Base-by-base conservation (phyloP, 2,797 vertebrate species). In the Hypotaenidia philippensis region DNA sequence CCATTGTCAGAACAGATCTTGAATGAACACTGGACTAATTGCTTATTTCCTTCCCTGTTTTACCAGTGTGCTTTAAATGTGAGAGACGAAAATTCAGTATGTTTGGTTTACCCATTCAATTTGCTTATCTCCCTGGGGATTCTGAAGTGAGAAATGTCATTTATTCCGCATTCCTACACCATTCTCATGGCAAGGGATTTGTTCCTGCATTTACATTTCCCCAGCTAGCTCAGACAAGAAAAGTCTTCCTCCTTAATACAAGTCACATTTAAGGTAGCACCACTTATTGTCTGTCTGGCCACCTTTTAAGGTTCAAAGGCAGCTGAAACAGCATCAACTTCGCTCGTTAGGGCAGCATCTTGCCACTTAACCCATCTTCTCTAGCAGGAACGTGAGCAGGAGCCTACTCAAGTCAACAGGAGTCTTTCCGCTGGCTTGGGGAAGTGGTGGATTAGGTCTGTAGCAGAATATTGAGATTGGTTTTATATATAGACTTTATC, bases 191-290 rank as follows among this genome's bases (percentile, higher is more conserved):
- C 41, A 31, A 14, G 23, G 50, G 25, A 41, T 32, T 69, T 40
- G 29, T 32, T 40, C 52, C 23, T 38, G 11, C 17, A 34, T 80
- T 68, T 57, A 47, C 18, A 32, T 57, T 40, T 80, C 4, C 3
- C 18, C 44, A 17, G 11, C 17, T 68, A 25, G 17, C 32, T n/a
- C 15, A 59, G 19, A 20, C 52, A 74, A 18, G 36, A 91, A 94
- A 66, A 95, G 84, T 83, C 84, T 89, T 95, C 63, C 69, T 76
- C 49, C 94, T 84, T 93, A 83, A 68, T 94, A 93, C 71, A 96
- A 83, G 83, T 95, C 82, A 89, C 38, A 56, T 74, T 45, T 76
- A 79, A 96, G 91, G 87, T 92, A 91, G 64, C 70, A 85, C 88
- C 92, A 61, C 65, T 95, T 93, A 18, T 34, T 53, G 53, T 65